Conservation (phyloP, 2,888 invertebrate genomes). For the Helleia helle region DNA sequence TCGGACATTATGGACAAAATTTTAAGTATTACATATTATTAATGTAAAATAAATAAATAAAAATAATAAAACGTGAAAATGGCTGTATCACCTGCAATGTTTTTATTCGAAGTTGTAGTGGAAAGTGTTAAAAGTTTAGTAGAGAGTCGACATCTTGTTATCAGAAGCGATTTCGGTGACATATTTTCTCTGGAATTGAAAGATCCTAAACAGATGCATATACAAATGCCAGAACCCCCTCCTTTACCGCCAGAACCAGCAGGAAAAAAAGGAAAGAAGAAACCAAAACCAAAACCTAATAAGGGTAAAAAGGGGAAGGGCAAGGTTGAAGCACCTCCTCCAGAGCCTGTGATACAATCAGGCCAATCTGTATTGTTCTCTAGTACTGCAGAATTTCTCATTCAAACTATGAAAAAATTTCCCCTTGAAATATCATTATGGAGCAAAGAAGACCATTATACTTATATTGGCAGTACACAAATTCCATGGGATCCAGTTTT, state of each 20-base stretch:
- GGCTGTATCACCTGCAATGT: conserved; percentile 56
- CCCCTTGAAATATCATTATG: conserved; percentile 53
- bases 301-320: conserved; percentile 43
- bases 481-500: conserved; percentile 56
- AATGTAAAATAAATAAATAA: conserved; percentile 8
- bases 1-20: too few species aligned
- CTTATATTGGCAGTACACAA: conserved; percentile 41
- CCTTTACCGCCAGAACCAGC: conserved; percentile 53
- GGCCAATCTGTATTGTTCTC: conserved; percentile 60
- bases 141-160: conserved; percentile 42
- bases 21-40: conserved; percentile 5
- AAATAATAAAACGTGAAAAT: conserved; percentile 32
- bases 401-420: conserved; percentile 49
- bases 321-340: conserved; percentile 36
- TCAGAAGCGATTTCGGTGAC: conserved; percentile 56
- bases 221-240: conserved; percentile 56
- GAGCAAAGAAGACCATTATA: conserved; percentile 54
- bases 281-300: conserved; percentile 35
- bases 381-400: conserved; percentile 50
- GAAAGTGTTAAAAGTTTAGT: conserved; percentile 46
- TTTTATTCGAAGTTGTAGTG: conserved; percentile 59
- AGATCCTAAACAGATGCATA: conserved; percentile 62
- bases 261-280: conserved; percentile 42
- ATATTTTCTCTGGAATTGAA: conserved; percentile 58
- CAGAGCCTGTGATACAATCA: conserved; percentile 54